Base-by-base conservation (phyloP, 2,888 invertebrate species). In the Hoplodrina ambigua region DNA sequence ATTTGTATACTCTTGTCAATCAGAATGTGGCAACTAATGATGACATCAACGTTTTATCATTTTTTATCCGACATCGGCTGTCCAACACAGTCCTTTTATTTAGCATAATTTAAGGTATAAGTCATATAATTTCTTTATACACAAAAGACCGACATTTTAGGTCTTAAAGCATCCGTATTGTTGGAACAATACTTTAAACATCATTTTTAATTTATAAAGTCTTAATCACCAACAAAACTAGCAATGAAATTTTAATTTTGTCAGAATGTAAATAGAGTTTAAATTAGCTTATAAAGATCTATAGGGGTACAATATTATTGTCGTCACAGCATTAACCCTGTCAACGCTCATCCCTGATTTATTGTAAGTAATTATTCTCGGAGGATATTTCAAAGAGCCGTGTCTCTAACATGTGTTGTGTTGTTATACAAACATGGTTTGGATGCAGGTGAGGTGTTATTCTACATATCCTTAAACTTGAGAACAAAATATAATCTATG, bases 341-440 rank as follows among this genome's bases (percentile, higher is more conserved):
- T 94, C 92, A 91, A 83, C 90, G 90, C 87, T 87, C 88, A 88
- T 88, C 91, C 90, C 91, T 95, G 94, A 94, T 94, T 94, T 93
- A 94, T 92, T 69, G 87, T 79, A 58, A 84, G 87, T 88, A 89
- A 93, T 94, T 91, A 92, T 88, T 91, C 88, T 86, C 75, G 67
- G 69, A 75, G 85, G 83, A 77, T 78, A 80, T 84, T 82, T 80
- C 82, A 81, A 77, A 79, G 75, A 83, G 72, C 79, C 82, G 82
- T 60, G 71, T 70, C 81, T 73, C 75, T 81, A 85, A 85, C 87
- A 86, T 85, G 85, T 86, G 83, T 85, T 85, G 74, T 86, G 86
- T 86, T 88, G 85, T 83, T 88, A 86, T 86, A 90, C 87, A 89
- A 88, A 90, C 89, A 89, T 74, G 78, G 82, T 77, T 85, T 88